Base-by-base conservation (phyloP, 2,797 vertebrate genomes). In the Ptychadena robeensis region DNA sequence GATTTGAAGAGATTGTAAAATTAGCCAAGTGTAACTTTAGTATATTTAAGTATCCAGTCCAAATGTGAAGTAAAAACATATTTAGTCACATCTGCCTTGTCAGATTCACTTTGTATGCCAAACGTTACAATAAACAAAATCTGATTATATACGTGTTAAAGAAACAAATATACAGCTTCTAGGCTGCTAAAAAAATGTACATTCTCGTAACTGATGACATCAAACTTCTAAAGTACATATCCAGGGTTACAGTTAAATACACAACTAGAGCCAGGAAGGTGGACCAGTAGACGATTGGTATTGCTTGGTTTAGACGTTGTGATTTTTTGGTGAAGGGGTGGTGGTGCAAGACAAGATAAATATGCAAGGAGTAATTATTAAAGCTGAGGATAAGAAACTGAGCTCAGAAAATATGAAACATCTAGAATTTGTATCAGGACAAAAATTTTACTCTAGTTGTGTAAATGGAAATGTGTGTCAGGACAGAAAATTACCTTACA, bases 1-100 rank as follows among this genome's bases (percentile, higher is more conserved):
- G 87, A 88, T 92, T 85, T 86, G 82, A 88, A 86, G 88, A 77
- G 87, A 87, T 88, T 91, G 90, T 92, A 89, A 90, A 93, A 92
- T 93, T 93, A 92, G 90, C 87, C 85, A 79, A 89, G 87, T 88
- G 79, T 89, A 93, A 92, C 85, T 81, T 87, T 85, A 85, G 85
- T 88, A 85, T 72, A 85, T 85, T 89, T 75, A 65, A 86, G 78
- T 88, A 82, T 44, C 44, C 81, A 67, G 76, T 87, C 63, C 79
- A 86, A 87, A 72, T 82, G 79, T 2, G 79, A 67, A 73, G 32
- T 73, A 84, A 83, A 85, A 86, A 34, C 57, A 9, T 59, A 59
- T 74, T 63, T 79, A 73, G 76, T 35, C 30, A 79, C 76, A 79
- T 79, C 65, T 79, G 64, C 32, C 38, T 57, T 25, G 76, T 57